Percentiles rank a stretch among this genome's conserved stretches.
Conservation (phyloP, 2,888 invertebrate genomes). For the Mesorhabditis sp. region DNA sequence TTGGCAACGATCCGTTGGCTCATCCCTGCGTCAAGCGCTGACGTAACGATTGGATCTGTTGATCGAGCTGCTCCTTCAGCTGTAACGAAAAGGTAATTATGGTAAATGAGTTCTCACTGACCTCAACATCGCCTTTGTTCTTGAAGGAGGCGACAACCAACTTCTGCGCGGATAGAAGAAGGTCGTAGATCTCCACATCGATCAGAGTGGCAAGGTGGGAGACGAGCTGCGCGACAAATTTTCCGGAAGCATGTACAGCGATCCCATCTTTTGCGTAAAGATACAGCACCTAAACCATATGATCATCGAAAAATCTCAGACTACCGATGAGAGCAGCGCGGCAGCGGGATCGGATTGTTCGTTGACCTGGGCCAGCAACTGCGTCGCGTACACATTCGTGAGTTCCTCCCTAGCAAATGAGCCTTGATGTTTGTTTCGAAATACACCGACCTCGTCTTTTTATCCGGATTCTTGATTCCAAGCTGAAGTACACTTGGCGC, state of each 20-base stretch:
- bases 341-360: conserved; percentile 24
- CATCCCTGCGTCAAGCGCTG: not conserved
- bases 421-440: conserved; percentile 6
- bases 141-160: conserved; percentile 33
- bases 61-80: not conserved
- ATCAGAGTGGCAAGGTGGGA: conserved; percentile 15
- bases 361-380: conserved; percentile 19
- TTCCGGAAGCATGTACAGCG: conserved; percentile 72
- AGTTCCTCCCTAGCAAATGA: conserved; percentile 12
- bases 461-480: conserved; percentile 31
- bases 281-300: conserved; percentile 17
- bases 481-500: conserved; percentile 20
- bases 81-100: not conserved
- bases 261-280: conserved; percentile 21
- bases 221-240: conserved; percentile 73
- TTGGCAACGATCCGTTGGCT: no score
- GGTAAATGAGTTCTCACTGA: conserved; percentile 14
- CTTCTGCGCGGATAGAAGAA: conserved; percentile 29
- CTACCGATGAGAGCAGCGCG: conserved; percentile 18
- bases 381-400: conserved; percentile 13
- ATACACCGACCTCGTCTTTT: conserved; percentile 33
- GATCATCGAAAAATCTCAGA: not conserved
- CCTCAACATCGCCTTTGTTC: conserved; percentile 34
- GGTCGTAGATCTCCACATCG: conserved; percentile 9
- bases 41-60: not conserved